Conservation (phyloP, 2,888 invertebrate species). For the Ischnus inquisitorius region DNA sequence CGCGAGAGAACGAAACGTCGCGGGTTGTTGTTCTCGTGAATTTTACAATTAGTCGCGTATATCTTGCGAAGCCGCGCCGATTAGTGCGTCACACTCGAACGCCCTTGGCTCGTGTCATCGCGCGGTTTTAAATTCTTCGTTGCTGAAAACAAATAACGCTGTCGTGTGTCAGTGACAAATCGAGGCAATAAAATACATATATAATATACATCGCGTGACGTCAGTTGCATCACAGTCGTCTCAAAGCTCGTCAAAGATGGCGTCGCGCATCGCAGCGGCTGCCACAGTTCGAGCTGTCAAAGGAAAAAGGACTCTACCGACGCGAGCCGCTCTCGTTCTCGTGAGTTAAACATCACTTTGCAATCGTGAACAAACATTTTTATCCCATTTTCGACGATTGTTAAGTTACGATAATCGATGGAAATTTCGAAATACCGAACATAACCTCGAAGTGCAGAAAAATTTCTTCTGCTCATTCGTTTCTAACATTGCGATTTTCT, state of each 20-base stretch:
- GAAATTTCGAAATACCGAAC: conserved; percentile 1
- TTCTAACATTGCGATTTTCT: conserved; percentile 27
- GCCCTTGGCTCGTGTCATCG: conserved; percentile 38
- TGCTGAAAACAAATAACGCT: neutral
- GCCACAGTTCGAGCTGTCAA: conserved; percentile 96
- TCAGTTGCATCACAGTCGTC: neutral
- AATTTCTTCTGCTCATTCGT: conserved; percentile 54
- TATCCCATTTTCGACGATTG: conserved; percentile 1
- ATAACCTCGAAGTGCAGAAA: conserved; percentile 63
- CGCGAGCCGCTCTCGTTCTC: conserved; percentile 94
- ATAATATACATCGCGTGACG: conserved; percentile 4
- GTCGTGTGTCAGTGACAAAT: neutral
- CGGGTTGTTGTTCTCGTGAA: neutral
- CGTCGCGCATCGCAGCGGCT: conserved; percentile 92
- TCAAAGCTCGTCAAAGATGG: conserved; percentile 86
- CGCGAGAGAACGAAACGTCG: conserved; percentile 9
- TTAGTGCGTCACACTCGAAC: conserved; percentile 37
- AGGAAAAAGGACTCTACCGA: conserved; percentile 92
- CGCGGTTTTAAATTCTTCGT: neutral
- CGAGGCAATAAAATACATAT: too few relatives aligned
- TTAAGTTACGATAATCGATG: neutral
- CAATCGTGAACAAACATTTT: neutral
- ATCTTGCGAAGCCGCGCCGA: conserved; percentile 14
- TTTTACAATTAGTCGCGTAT: neutral
- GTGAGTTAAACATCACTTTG: conserved; percentile 80